Conservation (phyloP, 2,888 invertebrate species). For the Drosophila mimica region DNA sequence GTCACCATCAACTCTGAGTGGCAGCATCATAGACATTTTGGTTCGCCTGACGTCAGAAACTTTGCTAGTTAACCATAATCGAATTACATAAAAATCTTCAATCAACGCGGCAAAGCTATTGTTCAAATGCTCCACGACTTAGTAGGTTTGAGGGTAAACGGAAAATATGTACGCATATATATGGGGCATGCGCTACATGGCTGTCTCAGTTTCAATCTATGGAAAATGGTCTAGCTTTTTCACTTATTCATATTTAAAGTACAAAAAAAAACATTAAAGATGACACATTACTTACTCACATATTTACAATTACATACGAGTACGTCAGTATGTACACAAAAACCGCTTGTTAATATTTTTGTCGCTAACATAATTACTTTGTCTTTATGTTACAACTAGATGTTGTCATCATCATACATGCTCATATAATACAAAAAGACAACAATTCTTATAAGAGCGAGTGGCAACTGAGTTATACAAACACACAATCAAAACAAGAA, state of each 20-base stretch:
- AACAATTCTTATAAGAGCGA: slow-evolving; percentile 19
- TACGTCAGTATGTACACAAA: slow-evolving; percentile 5
- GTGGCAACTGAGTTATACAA: slow-evolving; percentile 11
- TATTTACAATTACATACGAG: background rate
- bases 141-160: background rate
- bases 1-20: background rate
- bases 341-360: slow-evolving; percentile 60
- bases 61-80: slow-evolving; percentile 43
- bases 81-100: slow-evolving; percentile 33
- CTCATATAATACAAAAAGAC: slow-evolving; percentile 12
- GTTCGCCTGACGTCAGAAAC: background rate
- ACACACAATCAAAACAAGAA: slow-evolving; percentile 36
- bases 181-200: slow-evolving; percentile 1
- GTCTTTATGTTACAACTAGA: slow-evolving; percentile 52
- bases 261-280: background rate
- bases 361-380: slow-evolving; percentile 65
- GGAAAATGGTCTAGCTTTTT: background rate
- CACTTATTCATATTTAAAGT: background rate
- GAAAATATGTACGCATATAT: background rate
- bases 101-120: slow-evolving; percentile 7
- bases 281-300: background rate
- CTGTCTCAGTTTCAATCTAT: slow-evolving; percentile 1
- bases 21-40: background rate
- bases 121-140: background rate
- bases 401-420: slow-evolving; percentile 50